Evolutionary conservation across 2,888 invertebrate genomes (phyloP), one percentile per base, ranked within the genome.

Genomic region (Epistrophella euchroma): DNA sequence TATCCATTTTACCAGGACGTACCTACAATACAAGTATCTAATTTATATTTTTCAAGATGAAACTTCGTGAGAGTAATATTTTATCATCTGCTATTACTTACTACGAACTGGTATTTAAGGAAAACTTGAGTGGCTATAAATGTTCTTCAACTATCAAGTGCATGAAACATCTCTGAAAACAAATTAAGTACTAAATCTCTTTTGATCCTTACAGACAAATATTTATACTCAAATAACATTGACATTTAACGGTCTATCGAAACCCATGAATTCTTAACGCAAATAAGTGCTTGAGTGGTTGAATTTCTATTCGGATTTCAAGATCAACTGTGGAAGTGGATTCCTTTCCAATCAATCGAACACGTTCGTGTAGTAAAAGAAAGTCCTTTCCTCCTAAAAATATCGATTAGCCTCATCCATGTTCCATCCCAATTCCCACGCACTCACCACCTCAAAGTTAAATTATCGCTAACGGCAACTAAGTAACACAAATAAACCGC

Each of bases 261-360:
- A 55, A 56, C 28, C 66, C 45, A 76, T 72, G 77, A 40, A 75
- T 75, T 56, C 52, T 60, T 62, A 80, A 55, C 68, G 45, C 52
- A 60, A 62, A 74, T 55, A 68, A 60, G 52, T 62, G 55, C n/a
- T 47, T 62, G 43, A 60, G 35, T 68, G 60, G 28, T 70, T 68
- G 32, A 40, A 68, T 72, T 68, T 35, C 22, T 50, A 70, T 45
- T 56, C 28, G 56, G 19, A 66, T 60, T n/a, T 45, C 32, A 45
- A 68, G 55, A 60, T 43, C 50, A 19, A 22, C 52, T 19, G 62
- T 40, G 68, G 74, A 37, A 11, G 7, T 32, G 32, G 4, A 64
- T 70, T 55, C 75, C 25, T 64, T 75, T 81, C 64, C 40, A 82
- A 76, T 72, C 76, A 82, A 82, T 82, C 76, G 60, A 74, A 55